A percentile compares a stretch with the other conserved stretches of the same genome.
phyloP scores from a whole-genome alignment of 2,888 invertebrate species.

The Drosophila suboccidentalis region DNA sequence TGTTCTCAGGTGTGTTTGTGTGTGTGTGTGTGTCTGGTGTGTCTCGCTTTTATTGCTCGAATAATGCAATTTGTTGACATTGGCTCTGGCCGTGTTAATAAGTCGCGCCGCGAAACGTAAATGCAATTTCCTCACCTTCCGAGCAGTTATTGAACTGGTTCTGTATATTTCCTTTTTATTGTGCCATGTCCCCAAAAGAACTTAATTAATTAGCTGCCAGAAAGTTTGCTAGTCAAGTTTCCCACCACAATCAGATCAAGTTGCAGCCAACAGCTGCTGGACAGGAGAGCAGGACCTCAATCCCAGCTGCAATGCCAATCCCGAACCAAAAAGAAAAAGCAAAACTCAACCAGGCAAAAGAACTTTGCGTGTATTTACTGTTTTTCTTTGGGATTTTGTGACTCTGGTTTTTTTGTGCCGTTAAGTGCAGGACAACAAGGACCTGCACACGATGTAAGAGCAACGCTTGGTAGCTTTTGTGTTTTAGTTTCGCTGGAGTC shows the following conservation, averaged over 20 bases:
- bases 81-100: conserved; percentile 76
- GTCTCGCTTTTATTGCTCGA: conserved; percentile 64
- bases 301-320: conserved; percentile 9
- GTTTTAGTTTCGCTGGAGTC: conserved; percentile 74
- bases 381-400: conserved; percentile 75
- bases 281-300: neutral
- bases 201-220: conserved; percentile 81
- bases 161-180: conserved; percentile 13
- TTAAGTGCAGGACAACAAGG: conserved; percentile 70
- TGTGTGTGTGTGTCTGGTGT: conserved; percentile 8
- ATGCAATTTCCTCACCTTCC: conserved; percentile 63
- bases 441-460: conserved; percentile 35
- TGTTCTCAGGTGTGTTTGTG: conserved; percentile 1
- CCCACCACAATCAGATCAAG: conserved; percentile 71
- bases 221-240: conserved; percentile 60
- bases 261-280: conserved; percentile 46
- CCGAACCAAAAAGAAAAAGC: conserved; percentile 3
- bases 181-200: conserved; percentile 48
- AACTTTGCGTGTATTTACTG: conserved; percentile 60
- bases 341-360: conserved; percentile 23
- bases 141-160: conserved; percentile 26
- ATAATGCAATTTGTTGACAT: conserved; percentile 81
- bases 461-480: conserved; percentile 62
- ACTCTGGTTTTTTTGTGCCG: conserved; percentile 51
- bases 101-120: conserved; percentile 54